A percentile compares a stretch with the other conserved stretches of the same genome.
Conservation (phyloP, 2,113 vertebrate genomes). For the Probosciger aterrimus region DNA sequence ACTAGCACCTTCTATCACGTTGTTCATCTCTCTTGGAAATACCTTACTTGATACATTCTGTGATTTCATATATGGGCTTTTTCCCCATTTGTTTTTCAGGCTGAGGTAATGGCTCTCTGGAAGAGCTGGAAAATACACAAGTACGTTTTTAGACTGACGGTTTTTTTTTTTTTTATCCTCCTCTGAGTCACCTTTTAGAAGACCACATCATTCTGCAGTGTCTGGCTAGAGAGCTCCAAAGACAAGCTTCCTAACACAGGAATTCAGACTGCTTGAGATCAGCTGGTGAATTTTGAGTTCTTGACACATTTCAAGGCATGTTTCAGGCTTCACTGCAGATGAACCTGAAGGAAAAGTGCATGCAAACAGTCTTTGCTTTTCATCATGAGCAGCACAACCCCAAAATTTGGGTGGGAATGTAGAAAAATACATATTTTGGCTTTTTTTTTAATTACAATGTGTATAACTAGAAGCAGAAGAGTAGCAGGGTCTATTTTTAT, state of each 20-base stretch:
- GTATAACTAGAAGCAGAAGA: background rate
- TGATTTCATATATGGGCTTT: background rate
- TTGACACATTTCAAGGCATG: background rate
- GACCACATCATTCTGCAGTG: background rate
- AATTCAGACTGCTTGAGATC: background rate
- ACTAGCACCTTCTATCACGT: background rate
- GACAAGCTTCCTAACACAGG: background rate
- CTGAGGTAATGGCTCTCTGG: background rate
- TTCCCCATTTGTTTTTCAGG: background rate
- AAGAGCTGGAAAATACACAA: background rate
- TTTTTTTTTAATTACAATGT: background rate
- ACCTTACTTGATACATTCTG: background rate
- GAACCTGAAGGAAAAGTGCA: background rate
- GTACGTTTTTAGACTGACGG: background rate
- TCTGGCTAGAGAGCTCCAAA: background rate
- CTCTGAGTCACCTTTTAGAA: background rate
- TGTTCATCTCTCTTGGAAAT: background rate
- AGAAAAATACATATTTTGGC: fast-evolving
- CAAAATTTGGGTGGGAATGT: background rate
- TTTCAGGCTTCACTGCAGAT: background rate
- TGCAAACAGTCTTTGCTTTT: background rate
- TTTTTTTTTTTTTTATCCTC: background rate
- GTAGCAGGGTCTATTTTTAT: background rate
- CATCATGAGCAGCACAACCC: background rate
- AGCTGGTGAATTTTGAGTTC: background rate